Percentiles rank a stretch among this genome's conserved stretches.
These are phyloP conservation scores for Campoplex capitator DNA, from an alignment of 2,888 invertebrate species.

Conservation along the genomic window DNA sequence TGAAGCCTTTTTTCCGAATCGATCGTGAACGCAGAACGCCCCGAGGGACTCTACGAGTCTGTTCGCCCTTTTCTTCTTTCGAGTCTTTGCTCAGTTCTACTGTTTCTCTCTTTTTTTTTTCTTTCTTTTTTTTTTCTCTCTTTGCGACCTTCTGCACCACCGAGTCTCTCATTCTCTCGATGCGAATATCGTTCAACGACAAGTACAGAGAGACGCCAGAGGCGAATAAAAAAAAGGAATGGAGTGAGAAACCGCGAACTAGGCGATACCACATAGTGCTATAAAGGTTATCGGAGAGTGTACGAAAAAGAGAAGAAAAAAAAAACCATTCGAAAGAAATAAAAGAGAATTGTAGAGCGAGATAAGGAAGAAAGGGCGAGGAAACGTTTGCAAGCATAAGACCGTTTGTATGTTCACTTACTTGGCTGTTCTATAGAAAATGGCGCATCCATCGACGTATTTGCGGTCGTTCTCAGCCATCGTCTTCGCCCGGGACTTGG, in stretches of 20 bases:
- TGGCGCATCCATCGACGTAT: slow-evolving; percentile 99
- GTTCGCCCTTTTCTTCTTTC: slow-evolving; percentile 34
- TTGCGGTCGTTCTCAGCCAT: slow-evolving; percentile 98
- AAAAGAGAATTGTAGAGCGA: slow-evolving; percentile 27
- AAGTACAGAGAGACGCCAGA: slow-evolving; percentile 42
- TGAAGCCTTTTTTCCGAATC: slow-evolving; percentile 60
- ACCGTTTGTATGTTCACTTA: slow-evolving; percentile 85
- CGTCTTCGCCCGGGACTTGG: slow-evolving; percentile 99
- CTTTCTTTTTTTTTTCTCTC: neutral
- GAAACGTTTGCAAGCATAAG: slow-evolving; percentile 32
- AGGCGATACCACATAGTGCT: slow-evolving; percentile 35
- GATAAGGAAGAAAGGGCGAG: slow-evolving; percentile 4
- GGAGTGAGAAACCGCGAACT: slow-evolving; percentile 53
- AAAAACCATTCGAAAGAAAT: slow-evolving; percentile 30
- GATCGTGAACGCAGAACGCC: slow-evolving; percentile 60
- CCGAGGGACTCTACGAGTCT: slow-evolving; percentile 54
- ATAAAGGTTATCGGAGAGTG: slow-evolving; percentile 47
- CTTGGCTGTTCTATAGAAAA: slow-evolving; percentile 97
- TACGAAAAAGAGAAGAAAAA: neutral
- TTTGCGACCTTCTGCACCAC: slow-evolving; percentile 9
- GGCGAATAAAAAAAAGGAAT: neutral
- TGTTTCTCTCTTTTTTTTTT: neutral
- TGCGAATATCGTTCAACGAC: slow-evolving; percentile 41
- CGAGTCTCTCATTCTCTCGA: slow-evolving; percentile 16
- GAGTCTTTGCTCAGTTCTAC: slow-evolving; percentile 11